A percentile compares a stretch with the other conserved stretches of the same genome.
Evolutionary conservation across 2,113 vertebrate genomes (phyloP).

Genomic region (Passer montanus): DNA sequence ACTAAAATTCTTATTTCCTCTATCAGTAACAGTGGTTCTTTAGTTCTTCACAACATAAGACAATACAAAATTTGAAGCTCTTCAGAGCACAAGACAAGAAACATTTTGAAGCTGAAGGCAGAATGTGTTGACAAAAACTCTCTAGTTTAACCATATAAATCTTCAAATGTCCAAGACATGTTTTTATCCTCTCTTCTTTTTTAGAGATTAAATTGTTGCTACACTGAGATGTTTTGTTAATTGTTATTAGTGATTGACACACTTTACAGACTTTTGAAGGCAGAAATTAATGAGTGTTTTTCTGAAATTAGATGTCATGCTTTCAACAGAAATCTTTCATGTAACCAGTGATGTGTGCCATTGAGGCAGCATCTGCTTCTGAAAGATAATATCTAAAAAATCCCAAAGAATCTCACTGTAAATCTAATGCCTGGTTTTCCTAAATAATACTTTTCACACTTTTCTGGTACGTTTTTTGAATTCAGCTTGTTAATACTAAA

Average conservation of each 20-base stretch:
- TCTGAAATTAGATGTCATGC: neutral
- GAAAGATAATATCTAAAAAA: neutral
- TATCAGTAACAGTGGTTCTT: neutral
- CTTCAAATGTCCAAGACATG: neutral
- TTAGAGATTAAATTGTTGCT: neutral
- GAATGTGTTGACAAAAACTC: neutral
- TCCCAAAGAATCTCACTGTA: neutral
- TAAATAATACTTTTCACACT: neutral
- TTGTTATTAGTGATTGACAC: neutral
- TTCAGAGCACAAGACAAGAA: neutral
- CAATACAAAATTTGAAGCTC: neutral
- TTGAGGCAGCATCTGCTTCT: neutral
- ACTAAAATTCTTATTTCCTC: neutral
- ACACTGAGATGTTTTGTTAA: neutral
- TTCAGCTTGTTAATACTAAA: neutral
- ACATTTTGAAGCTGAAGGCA: neutral
- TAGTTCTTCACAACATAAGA: neutral
- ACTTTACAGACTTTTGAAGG: neutral
- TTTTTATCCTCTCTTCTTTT: neutral
- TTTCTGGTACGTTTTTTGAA: neutral
- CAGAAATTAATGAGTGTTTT: slow-evolving; percentile 11
- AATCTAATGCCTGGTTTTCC: neutral
- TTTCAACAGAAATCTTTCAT: neutral
- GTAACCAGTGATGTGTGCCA: neutral
- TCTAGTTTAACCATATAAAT: neutral